These are phyloP conservation scores for Heteromyza rotundicornis DNA, from an alignment of 2,888 invertebrate genomes.

Conservation along the genomic window DNA sequence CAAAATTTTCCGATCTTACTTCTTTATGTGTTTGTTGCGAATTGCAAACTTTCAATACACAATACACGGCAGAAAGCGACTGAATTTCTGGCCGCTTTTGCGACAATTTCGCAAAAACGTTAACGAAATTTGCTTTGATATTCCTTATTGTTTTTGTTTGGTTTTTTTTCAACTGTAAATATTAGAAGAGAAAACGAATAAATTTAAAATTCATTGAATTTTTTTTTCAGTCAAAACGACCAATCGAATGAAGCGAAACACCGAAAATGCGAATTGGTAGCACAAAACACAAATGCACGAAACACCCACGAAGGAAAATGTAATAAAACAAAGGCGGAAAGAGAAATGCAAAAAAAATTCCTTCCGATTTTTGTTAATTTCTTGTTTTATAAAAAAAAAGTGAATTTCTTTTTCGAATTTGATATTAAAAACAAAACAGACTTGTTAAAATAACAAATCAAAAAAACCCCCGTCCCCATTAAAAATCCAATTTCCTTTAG, in stretches of 20 bases:
- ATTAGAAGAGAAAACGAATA: background rate
- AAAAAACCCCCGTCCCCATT: no score
- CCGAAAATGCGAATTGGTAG: background rate
- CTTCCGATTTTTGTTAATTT: background rate
- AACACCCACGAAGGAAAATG: background rate
- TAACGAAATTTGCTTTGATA: constrained; percentile 18
- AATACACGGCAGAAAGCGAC: constrained; percentile 3
- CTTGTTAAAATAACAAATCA: no score
- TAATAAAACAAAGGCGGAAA: background rate
- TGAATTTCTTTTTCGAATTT: background rate
- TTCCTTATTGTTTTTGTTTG: constrained; percentile 6
- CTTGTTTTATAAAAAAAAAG: background rate
- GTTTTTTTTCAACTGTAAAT: constrained; percentile 18
- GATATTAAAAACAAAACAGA: background rate
- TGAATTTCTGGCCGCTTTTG: constrained; percentile 27
- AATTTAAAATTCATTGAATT: no score
- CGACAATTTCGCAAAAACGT: constrained; percentile 30
- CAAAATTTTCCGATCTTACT: background rate
- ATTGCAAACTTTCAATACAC: constrained; percentile 8
- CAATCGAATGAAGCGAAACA: background rate
- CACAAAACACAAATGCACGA: background rate
- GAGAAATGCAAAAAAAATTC: background rate
- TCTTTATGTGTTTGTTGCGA: constrained; percentile 13
- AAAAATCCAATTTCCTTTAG: no score
- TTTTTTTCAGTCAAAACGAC: no score